A percentile compares a stretch with the other conserved stretches of the same genome.
Conservation (phyloP, 2,113 vertebrate species). For the Coreoperca whiteheadi region DNA sequence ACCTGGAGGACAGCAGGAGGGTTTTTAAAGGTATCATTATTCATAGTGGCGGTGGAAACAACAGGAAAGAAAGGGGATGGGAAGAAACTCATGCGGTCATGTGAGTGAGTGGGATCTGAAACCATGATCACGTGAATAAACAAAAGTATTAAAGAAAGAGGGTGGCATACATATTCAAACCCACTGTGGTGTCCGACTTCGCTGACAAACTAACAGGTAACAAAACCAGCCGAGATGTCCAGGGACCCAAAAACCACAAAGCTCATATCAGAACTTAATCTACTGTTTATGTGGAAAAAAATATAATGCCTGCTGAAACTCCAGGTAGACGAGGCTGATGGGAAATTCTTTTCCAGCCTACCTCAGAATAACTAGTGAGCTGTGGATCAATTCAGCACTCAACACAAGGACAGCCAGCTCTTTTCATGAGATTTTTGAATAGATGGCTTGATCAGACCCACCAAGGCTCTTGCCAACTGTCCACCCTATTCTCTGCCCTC, state of each 20-base stretch:
- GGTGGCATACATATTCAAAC: background rate
- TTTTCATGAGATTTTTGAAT: constrained; percentile 57
- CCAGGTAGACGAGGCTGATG: constrained; percentile 24
- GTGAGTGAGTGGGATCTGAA: background rate
- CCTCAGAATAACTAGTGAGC: constrained; percentile 44
- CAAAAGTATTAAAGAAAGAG: background rate
- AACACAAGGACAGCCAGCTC: constrained; percentile 49
- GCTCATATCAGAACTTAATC: constrained; percentile 36
- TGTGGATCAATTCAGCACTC: constrained; percentile 61
- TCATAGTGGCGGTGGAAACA: background rate
- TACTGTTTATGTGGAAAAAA: constrained; percentile 17
- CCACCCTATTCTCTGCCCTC: constrained; percentile 15
- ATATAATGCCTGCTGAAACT: constrained; percentile 18
- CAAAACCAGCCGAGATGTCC: constrained; percentile 14
- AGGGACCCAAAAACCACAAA: constrained; percentile 30
- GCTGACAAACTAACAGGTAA: constrained; percentile 21
- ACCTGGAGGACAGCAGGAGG: too few species aligned
- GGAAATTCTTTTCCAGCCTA: constrained; percentile 53
- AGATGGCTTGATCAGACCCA: constrained; percentile 29
- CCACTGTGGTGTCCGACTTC: background rate
- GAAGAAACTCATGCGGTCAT: background rate
- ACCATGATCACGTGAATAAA: background rate
- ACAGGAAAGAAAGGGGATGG: too few species aligned
- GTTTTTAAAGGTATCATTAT: background rate
- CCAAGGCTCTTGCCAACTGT: constrained; percentile 41